Evolutionary conservation across 2,888 invertebrate genomes (phyloP), one percentile per base, ranked within the genome.

Genomic region (Drosophila fulvimacula): DNA sequence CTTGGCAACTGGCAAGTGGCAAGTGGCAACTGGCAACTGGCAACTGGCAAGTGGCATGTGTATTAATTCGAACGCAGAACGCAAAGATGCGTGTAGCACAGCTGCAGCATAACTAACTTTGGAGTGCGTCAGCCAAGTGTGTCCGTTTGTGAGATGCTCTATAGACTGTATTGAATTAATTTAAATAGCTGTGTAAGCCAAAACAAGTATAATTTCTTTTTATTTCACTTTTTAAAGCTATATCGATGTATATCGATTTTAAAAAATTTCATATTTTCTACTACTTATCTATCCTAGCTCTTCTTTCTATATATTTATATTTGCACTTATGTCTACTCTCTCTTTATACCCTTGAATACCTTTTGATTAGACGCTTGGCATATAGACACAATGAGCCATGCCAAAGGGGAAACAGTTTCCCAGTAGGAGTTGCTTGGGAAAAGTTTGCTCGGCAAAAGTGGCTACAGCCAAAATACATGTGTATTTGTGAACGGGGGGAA

Each of bases 61-160:
- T 66, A 77, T 79, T 78, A 71, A 76, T 69, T 76, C 66, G 61
- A 48, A 32, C 55, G 19, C 58, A 46, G 59, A 78, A 69, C 51
- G 72, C 56, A 63, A 73, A 60, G 62, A 63, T 48, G 69, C 69
- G 65, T 78, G 64, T 57, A 55, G 41, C 65, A 24, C 36, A 70
- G 57, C 34, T 69, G 11, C 52, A 17, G 30, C 15, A 21, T 17
- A 42, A 30, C 62, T 24, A 24, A 34, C 27, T 48, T 48, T 11
- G 11, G 24, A 27, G 48, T 21, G 21, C 36, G 5, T 17, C 34
- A 9, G 15, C 21, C 13, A 9, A 53, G 13, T 53, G 17, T 27
- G 9, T 11, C 7, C 17, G 38, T 17, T 1, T 17, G 52, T 0
- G 2, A 27, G 27, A 38, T 53, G 3, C 52, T 7, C 52, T 39